A percentile compares a stretch with the other conserved stretches of the same genome.
These are phyloP conservation scores for Rhimphoctona megacephalus DNA, from an alignment of 2,888 invertebrate genomes.

Conservation along the genomic window DNA sequence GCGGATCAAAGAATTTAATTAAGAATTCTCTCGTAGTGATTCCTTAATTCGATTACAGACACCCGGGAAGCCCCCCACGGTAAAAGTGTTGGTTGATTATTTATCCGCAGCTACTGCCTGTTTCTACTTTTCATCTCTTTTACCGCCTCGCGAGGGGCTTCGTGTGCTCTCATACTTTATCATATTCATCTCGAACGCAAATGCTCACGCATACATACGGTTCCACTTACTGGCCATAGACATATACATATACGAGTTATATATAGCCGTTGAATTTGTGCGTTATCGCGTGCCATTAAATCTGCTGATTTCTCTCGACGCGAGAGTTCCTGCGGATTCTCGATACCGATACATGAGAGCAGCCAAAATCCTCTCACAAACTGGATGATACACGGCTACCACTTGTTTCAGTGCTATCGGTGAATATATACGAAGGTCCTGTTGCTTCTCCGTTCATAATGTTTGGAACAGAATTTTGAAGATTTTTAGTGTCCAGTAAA, in stretches of 20 bases:
- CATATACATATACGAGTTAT: neutral
- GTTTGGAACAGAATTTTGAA: neutral
- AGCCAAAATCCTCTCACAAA: conserved; percentile 25
- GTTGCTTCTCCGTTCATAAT: neutral
- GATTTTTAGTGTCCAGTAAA: neutral
- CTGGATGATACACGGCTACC: conserved; percentile 21
- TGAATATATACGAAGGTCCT: neutral
- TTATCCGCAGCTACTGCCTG: conserved; percentile 47
- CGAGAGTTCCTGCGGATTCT: conserved; percentile 31
- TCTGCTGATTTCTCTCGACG: conserved; percentile 52
- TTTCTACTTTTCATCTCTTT: conserved; percentile 35
- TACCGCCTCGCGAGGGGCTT: conserved; percentile 40
- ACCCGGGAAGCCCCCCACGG: conserved; percentile 39
- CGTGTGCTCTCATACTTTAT: conserved; percentile 69
- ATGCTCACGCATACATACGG: conserved; percentile 27
- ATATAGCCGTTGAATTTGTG: conserved; percentile 57
- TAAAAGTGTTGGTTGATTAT: conserved; percentile 24
- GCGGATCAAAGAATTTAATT: conserved; percentile 70
- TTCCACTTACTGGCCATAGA: conserved; percentile 17
- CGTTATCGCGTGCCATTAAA: conserved; percentile 64
- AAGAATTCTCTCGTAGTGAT: conserved; percentile 70
- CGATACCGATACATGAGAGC: conserved; percentile 31
- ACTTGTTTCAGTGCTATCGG: neutral
- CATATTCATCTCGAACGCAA: conserved; percentile 51
- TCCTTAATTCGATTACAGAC: conserved; percentile 71